Percentiles rank a stretch among this genome's conserved stretches.
These are phyloP conservation scores for Pangasius macronema DNA, from an alignment of 2,797 vertebrate genomes.

Conservation along the genomic window DNA sequence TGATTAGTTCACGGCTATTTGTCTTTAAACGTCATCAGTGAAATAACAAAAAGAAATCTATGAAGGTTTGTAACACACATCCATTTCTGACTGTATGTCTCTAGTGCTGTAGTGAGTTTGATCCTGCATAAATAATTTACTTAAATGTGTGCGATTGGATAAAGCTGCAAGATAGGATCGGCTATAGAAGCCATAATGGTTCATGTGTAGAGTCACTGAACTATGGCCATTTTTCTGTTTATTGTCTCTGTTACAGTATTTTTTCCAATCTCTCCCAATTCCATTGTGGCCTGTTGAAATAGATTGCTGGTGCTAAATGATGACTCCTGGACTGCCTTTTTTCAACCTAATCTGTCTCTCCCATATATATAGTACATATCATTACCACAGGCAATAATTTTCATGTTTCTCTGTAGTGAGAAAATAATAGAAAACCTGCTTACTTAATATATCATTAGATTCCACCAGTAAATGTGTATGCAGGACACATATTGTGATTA, in stretches of 20 bases:
- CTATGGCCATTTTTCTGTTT: too few relatives aligned
- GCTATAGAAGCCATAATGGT: not conserved
- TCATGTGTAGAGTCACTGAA: not conserved
- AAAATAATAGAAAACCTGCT: not conserved
- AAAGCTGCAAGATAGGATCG: not conserved
- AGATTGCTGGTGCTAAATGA: not conserved
- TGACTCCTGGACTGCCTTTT: not conserved
- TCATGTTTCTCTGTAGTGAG: not conserved
- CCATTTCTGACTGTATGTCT: not conserved
- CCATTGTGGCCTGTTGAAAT: not conserved
- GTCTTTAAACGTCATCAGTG: not conserved
- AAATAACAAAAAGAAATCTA: not conserved
- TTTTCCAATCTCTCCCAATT: not conserved
- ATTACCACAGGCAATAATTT: not conserved
- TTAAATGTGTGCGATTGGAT: not conserved
- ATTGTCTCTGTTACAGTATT: not conserved
- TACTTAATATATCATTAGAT: not conserved
- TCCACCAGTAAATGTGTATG: not conserved
- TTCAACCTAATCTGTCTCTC: not conserved
- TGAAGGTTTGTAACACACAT: not conserved
- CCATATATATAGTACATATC: not conserved
- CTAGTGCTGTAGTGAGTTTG: not conserved
- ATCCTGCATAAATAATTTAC: not conserved
- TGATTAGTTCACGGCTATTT: not conserved
- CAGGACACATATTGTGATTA: not conserved